These are phyloP conservation scores for Chaenogobius annularis DNA, from an alignment of 2,113 vertebrate species.

Conservation along the genomic window DNA sequence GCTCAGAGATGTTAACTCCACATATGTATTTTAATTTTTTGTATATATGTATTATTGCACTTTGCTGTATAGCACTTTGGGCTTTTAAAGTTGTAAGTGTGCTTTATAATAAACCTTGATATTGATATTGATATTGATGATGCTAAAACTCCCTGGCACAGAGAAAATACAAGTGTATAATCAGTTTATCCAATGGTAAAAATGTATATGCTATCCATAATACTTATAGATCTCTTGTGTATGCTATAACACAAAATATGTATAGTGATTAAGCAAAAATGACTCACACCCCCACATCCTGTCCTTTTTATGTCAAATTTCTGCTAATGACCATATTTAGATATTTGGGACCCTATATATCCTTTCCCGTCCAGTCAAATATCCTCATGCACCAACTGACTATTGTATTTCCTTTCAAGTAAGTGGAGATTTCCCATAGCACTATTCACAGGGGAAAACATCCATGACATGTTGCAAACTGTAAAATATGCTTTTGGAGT, in stretches of 20 bases:
- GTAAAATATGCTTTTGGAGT: not conserved
- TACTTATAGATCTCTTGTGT: not conserved
- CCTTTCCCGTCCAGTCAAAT: slow-evolving; percentile 27
- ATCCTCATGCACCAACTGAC: slow-evolving; percentile 21
- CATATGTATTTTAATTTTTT: too few species aligned
- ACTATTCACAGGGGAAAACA: slow-evolving; percentile 5
- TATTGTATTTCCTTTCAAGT: slow-evolving; percentile 42
- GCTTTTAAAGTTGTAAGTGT: too few species aligned
- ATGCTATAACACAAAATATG: not conserved
- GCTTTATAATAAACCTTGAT: too few species aligned
- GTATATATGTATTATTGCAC: too few species aligned
- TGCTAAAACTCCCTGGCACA: too few species aligned
- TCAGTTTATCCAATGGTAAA: too few species aligned
- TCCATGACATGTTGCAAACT: slow-evolving; percentile 1
- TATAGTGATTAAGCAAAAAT: not conserved
- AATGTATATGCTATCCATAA: too few species aligned
- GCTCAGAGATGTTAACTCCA: too few species aligned
- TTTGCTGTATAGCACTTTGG: too few species aligned
- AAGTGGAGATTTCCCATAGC: slow-evolving; percentile 45
- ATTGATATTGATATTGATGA: too few species aligned
- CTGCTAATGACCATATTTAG: slow-evolving; percentile 39
- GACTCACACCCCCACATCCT: slow-evolving; percentile 18
- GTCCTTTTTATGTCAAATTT: slow-evolving; percentile 47
- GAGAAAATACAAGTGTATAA: too few species aligned
- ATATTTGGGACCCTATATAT: slow-evolving; percentile 34